These are phyloP conservation scores for Ceyx cyanopectus DNA, from an alignment of 2,113 vertebrate species.

Conservation along the genomic window DNA sequence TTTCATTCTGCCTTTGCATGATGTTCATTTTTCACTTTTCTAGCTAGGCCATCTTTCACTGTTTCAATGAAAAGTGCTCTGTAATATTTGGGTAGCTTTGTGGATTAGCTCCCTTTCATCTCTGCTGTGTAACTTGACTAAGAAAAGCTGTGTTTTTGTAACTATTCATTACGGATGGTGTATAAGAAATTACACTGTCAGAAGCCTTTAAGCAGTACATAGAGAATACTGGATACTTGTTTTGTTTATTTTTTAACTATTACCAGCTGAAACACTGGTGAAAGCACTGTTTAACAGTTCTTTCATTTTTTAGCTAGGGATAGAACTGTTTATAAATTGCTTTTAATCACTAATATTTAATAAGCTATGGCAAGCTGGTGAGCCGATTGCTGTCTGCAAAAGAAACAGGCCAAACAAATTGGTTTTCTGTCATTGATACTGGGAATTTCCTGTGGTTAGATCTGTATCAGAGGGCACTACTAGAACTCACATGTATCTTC, in stretches of 20 bases:
- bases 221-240: not conserved
- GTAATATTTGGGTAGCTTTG: not conserved
- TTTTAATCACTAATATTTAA: not conserved
- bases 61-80: not conserved
- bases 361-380: not conserved
- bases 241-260: slow-evolving; percentile 13
- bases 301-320: not conserved
- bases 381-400: not conserved
- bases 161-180: not conserved
- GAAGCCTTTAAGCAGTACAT: not conserved
- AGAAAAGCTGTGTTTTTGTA: not conserved
- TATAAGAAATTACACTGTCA: slow-evolving; percentile 1
- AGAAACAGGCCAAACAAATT: not conserved
- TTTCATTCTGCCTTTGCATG: too few species aligned
- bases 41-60: not conserved
- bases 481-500: not conserved
- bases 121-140: slow-evolving; percentile 4
- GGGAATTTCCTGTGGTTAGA: not conserved
- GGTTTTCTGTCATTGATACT: not conserved
- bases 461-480: not conserved
- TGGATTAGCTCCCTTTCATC: slow-evolving; percentile 10
- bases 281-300: not conserved
- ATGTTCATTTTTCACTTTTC: not conserved
- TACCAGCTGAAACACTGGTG: not conserved
- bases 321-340: not conserved